Evolutionary conservation across 2,888 invertebrate genomes (phyloP).

Genomic region (Gasteruption jaculator): DNA sequence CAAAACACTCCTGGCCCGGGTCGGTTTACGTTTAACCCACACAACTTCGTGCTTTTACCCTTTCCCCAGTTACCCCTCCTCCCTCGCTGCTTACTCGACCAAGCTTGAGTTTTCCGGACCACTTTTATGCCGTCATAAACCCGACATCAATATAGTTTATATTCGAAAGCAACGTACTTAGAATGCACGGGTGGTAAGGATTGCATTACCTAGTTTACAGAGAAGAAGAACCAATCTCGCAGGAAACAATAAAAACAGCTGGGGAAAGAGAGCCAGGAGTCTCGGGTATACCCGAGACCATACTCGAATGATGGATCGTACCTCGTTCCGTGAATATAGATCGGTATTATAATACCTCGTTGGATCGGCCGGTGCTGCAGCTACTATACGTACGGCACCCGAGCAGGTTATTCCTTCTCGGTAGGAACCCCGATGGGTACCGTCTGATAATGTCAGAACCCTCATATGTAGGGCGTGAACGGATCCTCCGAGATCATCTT

Average conservation of each 20-base stretch:
- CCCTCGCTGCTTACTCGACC: too few species aligned
- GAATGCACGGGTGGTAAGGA: too few species aligned
- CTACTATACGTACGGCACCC: neutral
- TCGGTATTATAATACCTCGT: constrained; percentile 30
- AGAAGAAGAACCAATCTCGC: constrained; percentile 35
- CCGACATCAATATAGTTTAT: too few species aligned
- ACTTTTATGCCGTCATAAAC: too few species aligned
- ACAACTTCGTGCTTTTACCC: too few species aligned
- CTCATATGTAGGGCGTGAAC: constrained; percentile 30
- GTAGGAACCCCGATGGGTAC: constrained; percentile 27
- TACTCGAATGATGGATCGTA: constrained; percentile 34
- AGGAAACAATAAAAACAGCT: constrained; percentile 31
- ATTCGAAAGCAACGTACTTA: too few species aligned
- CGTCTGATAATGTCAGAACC: constrained; percentile 33
- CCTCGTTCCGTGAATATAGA: constrained; percentile 35
- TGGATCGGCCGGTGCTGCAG: constrained; percentile 2
- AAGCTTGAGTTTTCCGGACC: too few species aligned
- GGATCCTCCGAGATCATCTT: constrained; percentile 25
- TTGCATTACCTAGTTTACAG: too few species aligned
- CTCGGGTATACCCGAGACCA: constrained; percentile 18
- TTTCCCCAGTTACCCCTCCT: too few species aligned
- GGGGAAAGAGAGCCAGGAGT: constrained; percentile 15
- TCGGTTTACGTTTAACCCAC: too few species aligned
- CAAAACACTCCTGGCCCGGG: too few species aligned
- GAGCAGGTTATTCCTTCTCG: constrained; percentile 19